Percentiles rank a stretch among this genome's conserved stretches.
Evolutionary conservation across 2,888 invertebrate species (phyloP).

Genomic region (Clitarchus hookeri): DNA sequence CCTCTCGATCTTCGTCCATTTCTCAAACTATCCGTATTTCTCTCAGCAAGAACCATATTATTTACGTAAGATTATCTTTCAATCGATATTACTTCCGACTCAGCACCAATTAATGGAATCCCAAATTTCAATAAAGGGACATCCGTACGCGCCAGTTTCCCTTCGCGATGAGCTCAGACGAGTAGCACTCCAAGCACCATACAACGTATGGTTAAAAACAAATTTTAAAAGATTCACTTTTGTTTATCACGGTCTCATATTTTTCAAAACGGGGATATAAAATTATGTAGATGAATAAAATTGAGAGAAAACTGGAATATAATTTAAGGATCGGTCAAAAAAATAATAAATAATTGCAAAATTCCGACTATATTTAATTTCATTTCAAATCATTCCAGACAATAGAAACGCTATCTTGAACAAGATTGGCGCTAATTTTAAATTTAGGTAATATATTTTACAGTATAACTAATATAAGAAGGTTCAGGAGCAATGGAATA

Average conservation of each 20-base stretch:
- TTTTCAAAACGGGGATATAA: not conserved
- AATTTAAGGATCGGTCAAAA: not conserved
- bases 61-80: not conserved
- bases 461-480: not conserved
- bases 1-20: slow-evolving; percentile 89
- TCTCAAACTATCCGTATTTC: slow-evolving; percentile 79
- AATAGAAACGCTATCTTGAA: not conserved
- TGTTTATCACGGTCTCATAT: not conserved
- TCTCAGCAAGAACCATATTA: slow-evolving; percentile 87
- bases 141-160: not conserved
- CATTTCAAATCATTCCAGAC: not conserved
- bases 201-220: slow-evolving; percentile 14
- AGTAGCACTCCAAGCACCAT: not conserved
- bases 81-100: not conserved
- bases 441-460: not conserved
- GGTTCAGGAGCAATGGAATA: not conserved
- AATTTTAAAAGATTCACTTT: not conserved
- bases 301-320: not conserved
- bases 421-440: not conserved
- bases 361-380: not conserved
- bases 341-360: not conserved
- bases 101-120: not conserved
- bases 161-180: not conserved
- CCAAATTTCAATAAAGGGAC: not conserved
- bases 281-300: not conserved